Conservation (phyloP, 2,797 vertebrate genomes). For the Macroramphosus scolopax region DNA sequence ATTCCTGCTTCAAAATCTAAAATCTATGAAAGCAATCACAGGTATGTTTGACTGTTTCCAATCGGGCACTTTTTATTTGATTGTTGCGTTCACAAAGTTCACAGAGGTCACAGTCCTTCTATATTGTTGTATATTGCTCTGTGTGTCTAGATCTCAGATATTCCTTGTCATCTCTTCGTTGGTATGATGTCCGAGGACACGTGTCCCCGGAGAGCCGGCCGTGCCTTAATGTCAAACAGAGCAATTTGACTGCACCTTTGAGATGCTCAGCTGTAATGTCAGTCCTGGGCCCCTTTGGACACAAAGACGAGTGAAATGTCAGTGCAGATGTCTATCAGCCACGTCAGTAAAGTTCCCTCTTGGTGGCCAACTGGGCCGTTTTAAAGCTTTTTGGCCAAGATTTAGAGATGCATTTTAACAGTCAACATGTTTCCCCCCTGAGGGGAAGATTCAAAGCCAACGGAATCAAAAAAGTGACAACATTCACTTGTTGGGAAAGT, state of each 20-base stretch:
- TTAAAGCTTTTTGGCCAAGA: constrained; percentile 31
- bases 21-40: too few species aligned
- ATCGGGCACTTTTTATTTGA: too few species aligned
- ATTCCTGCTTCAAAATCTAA: too few species aligned
- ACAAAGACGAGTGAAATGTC: constrained; percentile 74
- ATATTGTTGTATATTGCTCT: constrained; percentile 21
- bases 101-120: constrained; percentile 17
- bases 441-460: too few species aligned
- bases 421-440: constrained; percentile 22
- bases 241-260: constrained; percentile 65
- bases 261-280: constrained; percentile 68
- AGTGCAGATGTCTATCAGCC: constrained; percentile 69
- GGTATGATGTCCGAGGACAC: constrained; percentile 20
- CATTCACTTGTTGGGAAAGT: too few species aligned
- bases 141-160: constrained; percentile 24
- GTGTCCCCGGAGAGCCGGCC: constrained; percentile 43
- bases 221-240: constrained; percentile 60
- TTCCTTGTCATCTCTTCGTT: constrained; percentile 46
- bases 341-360: constrained; percentile 53
- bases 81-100: constrained; percentile 19
- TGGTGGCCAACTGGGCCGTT: constrained; percentile 54
- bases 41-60: too few species aligned
- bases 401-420: constrained; percentile 44
- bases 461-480: too few species aligned
- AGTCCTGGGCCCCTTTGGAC: constrained; percentile 68